Conservation (phyloP, 2,113 vertebrate genomes). For the Calyptommatus sinebrachiatus region DNA sequence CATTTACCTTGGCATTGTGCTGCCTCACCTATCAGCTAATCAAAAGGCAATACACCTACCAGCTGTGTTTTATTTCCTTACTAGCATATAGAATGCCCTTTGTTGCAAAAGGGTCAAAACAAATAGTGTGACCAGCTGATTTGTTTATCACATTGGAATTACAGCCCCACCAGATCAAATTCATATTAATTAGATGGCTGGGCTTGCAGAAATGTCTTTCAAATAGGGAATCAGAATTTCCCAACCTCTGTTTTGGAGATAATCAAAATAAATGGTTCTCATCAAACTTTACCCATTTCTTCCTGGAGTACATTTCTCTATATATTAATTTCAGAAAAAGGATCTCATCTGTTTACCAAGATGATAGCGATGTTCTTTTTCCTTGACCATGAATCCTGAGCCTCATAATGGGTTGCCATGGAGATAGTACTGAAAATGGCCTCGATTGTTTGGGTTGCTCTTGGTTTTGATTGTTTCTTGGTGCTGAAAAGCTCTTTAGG, state of each 20-base stretch:
- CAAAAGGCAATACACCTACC: slow-evolving; percentile 8
- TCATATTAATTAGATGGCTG: slow-evolving; percentile 23
- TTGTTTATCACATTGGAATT: slow-evolving; percentile 19
- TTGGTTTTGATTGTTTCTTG: too few relatives aligned
- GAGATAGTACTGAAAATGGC: neutral
- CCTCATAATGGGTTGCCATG: neutral
- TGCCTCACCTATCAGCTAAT: neutral
- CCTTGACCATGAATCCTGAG: neutral
- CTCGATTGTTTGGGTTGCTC: neutral
- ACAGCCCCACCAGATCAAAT: slow-evolving; percentile 2
- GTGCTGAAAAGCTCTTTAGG: too few relatives aligned
- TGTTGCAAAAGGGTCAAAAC: neutral
- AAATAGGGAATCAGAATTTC: neutral
- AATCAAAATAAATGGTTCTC: slow-evolving; percentile 18
- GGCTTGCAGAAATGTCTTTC: slow-evolving; percentile 15
- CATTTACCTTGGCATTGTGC: slow-evolving; percentile 11
- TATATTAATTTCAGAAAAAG: neutral
- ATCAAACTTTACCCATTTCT: neutral
- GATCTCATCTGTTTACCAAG: slow-evolving; percentile 1
- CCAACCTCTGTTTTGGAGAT: neutral
- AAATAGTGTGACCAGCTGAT: neutral
- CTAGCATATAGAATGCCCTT: neutral
- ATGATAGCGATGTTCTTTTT: neutral
- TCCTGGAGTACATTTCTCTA: neutral
- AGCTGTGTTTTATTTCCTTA: slow-evolving; percentile 13